A percentile compares a stretch with the other conserved stretches of the same genome.
phyloP scores from a whole-genome alignment of 2,113 vertebrate genomes.

The Cyprinodon variegatus region DNA sequence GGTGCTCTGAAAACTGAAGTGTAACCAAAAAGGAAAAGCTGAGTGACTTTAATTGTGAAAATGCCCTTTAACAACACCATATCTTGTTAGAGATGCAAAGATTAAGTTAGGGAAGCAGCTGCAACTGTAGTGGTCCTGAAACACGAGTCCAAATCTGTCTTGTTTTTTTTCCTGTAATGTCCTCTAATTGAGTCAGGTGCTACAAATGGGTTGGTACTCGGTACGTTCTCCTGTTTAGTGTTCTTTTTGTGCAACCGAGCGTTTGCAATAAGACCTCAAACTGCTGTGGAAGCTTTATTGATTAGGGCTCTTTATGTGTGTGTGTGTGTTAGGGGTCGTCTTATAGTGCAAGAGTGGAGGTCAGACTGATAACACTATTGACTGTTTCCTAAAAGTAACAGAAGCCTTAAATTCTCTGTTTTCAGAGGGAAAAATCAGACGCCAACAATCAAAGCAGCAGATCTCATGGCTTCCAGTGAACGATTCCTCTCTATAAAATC shows the following conservation, averaged over 20 bases:
- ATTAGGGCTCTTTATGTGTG: conserved; percentile 28
- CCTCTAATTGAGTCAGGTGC: conserved; percentile 38
- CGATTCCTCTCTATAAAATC: conserved; percentile 13
- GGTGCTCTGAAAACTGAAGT: background rate
- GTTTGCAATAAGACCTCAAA: conserved; percentile 52
- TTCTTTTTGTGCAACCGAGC: conserved; percentile 8
- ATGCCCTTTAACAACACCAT: too few species aligned
- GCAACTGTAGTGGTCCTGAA: background rate
- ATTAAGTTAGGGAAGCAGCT: background rate
- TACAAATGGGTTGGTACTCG: conserved; percentile 29
- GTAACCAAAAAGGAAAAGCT: background rate
- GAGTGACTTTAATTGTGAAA: too few species aligned
- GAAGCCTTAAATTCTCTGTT: conserved; percentile 37
- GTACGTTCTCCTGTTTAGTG: conserved; percentile 9
- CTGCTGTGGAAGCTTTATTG: conserved; percentile 65
- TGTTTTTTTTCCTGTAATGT: conserved; percentile 27
- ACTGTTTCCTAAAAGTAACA: conserved; percentile 55
- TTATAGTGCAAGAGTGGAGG: background rate
- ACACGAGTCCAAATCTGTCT: conserved; percentile 18
- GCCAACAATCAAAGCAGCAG: conserved; percentile 11
- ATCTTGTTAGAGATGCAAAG: background rate
- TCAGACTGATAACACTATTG: conserved; percentile 47
- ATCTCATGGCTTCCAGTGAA: background rate
- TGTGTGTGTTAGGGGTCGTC: background rate
- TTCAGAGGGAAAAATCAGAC: conserved; percentile 6